phyloP scores from a whole-genome alignment of 2,888 invertebrate genomes.

The Toxonevra muliebris region DNA sequence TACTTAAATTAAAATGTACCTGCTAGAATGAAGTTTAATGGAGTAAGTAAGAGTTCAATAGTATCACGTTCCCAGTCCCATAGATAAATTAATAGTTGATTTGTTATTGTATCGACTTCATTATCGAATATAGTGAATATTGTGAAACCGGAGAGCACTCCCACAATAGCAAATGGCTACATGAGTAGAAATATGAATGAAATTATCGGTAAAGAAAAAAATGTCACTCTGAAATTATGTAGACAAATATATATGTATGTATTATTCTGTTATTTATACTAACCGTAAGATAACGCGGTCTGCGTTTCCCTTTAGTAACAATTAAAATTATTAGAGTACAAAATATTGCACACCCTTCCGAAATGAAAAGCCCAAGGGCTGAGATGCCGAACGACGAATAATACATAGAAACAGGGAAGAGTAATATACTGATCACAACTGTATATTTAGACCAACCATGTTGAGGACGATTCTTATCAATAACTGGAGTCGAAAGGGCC shows the following conservation, averaged over 20 bases:
- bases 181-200: neutral
- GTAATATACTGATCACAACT: conserved; percentile 8
- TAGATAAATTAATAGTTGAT: conserved; percentile 2
- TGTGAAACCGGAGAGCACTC: conserved; percentile 6
- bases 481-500: conserved; percentile 22
- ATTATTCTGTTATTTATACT: neutral
- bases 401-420: conserved; percentile 4
- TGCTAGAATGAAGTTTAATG: neutral
- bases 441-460: conserved; percentile 27
- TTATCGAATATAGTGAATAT: conserved; percentile 8
- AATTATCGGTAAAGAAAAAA: too few relatives aligned
- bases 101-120: conserved; percentile 10
- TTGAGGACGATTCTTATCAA: conserved; percentile 14
- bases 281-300: conserved; percentile 4
- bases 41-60: neutral
- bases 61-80: too few relatives aligned
- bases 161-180: conserved; percentile 16
- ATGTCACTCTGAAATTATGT: too few relatives aligned
- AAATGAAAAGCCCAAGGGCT: neutral
- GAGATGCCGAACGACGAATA: neutral
- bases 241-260: too few relatives aligned
- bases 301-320: neutral
- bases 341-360: neutral
- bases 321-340: conserved; percentile 11
- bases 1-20: neutral